Evolutionary conservation across 2,113 vertebrate species (phyloP), one percentile per base, ranked within the genome.

Genomic region (Vireo altiloquus): DNA sequence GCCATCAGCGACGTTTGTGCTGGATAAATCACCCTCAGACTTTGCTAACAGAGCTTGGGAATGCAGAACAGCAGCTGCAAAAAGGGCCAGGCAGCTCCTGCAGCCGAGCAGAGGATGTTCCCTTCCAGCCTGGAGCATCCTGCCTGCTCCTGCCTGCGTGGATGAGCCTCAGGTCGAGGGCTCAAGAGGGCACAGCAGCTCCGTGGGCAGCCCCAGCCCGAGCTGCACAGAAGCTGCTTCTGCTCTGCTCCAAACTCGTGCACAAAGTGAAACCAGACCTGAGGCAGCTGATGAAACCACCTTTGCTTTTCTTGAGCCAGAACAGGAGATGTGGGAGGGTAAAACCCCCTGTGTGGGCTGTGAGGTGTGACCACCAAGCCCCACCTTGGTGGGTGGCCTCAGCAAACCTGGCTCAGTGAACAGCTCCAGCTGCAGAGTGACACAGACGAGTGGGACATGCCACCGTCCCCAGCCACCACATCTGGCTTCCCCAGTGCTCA

Each of bases 21-120:
- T 39, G 77, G 87, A 89, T 89, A 91, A 92, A 95, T 75, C 87
- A 92, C 86, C 89, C n/a, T 47, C 71, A 59, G 90, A 27, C 60
- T 75, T 11, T 35, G 64, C 68, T 64, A 46, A 15, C 50, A 46
- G 39, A 65, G 82, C 54, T 69, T 74, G 81, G 84, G 71, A 83
- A 54, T 1, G 33, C 27, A 52, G 83, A 78, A 44, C 59, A 53
- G 59, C 24, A 31, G 59, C 87, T 56, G 61, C 44, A 47, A 24
- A 47, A 16, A 4, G 77, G 76, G 91, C 61, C 66, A 28, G 70
- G 68, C 50, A 72, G 13, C 46, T 47, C 66, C 57, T 31, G 5
- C 19, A 12, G 87, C 72, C 0, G 0, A 11, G 82, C 3, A 2
- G 33, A 23, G 47, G 16, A 15, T 1, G 46, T 17, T n/a, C 49